Base-by-base conservation (phyloP, 2,888 invertebrate species). In the Loripinus fragilis region DNA sequence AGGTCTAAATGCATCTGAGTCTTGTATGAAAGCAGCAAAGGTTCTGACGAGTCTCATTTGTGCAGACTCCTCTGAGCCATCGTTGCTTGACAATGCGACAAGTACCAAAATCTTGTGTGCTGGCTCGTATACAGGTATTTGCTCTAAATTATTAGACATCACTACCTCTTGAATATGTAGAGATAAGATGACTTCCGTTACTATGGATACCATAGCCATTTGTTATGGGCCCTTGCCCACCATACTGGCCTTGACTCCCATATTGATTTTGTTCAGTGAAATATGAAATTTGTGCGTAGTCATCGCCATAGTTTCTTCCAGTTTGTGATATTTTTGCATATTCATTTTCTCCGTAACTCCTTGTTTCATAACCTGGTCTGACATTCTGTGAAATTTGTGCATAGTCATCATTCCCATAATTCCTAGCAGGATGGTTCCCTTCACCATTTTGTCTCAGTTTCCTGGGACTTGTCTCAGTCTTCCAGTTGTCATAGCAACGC, bases 401-500 rank as follows among this genome's bases (percentile, higher is more conserved):
- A 20, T 60, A 86, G 60, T 78, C 75, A 35, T 82, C 74, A 42
- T 83, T 74, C 23, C 77, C 72, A 76, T 76, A 76, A 71, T 70
- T 42, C 65, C 67, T 72, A 20, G 23, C 33, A 2, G 23, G 25
- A 20, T 25, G 7, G 28, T 55, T 23, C 28, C 28, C 55, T 28
- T 5, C 20, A 28, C 67, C 67, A 68, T 45, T 71, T 60, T 71
- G 80, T 35, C 45, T 45, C 3, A 42, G 28, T 33, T 76, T 80
- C 20, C 65, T 72, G 5, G 83, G 80, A 52, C 80, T 76, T 41
- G 41, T 67, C 33, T 77, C 78, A n/a, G 71, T 48, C 45, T 76
- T 72, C 79, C 83, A 75, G 55, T 69, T 88, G 76, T 89, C 87
- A 41, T 86, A 85, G 23, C 88, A 83, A 35, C 87, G 85, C 66